Percentiles rank a stretch among this genome's conserved stretches.
Conservation (phyloP, 2,113 vertebrate genomes). For the Spea multiplicata region DNA sequence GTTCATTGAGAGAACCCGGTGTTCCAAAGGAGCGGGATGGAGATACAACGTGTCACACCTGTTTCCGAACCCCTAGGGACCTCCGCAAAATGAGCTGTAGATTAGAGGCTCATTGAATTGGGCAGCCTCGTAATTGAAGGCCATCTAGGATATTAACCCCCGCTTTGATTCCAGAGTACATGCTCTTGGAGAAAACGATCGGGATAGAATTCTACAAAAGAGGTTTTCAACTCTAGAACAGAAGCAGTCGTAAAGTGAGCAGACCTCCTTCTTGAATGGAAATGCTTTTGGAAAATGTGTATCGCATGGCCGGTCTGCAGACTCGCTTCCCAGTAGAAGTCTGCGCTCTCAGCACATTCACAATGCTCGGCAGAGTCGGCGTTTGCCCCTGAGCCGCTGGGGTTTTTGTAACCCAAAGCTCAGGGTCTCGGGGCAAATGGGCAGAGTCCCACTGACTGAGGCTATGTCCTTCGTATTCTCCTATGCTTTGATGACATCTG, state of each 20-base stretch:
- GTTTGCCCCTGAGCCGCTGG: no score
- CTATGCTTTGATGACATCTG: no score
- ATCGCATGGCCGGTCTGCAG: no score
- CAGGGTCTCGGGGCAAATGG: no score
- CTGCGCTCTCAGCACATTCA: no score
- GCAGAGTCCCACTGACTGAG: no score
- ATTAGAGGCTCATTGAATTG: not conserved
- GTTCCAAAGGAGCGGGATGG: not conserved
- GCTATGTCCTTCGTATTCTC: no score
- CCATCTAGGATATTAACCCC: not conserved
- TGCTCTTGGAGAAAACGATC: not conserved
- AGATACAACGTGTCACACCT: slow-evolving; percentile 25
- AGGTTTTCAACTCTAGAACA: not conserved
- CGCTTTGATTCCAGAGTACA: not conserved
- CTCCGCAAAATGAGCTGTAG: not conserved
- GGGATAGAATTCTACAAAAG: not conserved
- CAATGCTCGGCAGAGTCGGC: no score
- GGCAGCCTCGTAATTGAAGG: not conserved
- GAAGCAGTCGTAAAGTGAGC: not conserved
- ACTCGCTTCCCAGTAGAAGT: no score
- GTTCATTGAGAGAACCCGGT: slow-evolving; percentile 19
- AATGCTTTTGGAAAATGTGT: no score
- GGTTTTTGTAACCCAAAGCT: no score
- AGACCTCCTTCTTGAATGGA: not conserved
- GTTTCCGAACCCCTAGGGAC: slow-evolving; percentile 4